Base-by-base conservation (phyloP, 1,140 invertebrate genomes). In the Brachionus angularis region DNA sequence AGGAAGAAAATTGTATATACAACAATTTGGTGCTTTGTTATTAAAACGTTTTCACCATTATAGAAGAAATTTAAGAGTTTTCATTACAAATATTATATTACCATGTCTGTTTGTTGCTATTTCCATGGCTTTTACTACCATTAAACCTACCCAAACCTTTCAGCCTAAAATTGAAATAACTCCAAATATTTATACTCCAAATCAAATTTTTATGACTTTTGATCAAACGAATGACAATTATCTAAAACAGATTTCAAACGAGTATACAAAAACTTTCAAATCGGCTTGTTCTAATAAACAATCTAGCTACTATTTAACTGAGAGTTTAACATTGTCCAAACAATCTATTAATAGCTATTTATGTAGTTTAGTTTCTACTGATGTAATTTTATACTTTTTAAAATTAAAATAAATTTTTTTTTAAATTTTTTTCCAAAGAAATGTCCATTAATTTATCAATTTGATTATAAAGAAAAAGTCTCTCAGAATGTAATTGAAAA, bases 21-120 rank as follows among this genome's bases (percentile, higher is more conserved):
- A 74, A 3, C 78, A 78, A 70, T 72, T 78, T 29, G 23, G 33
- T n/a, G 74, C 77, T 2, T 49, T 81, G n/a, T 36, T 80, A 7
- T 34, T 75, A 1, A 81, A 81, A 61, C 75, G 79, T 5, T 76
- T 79, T 55, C 76, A 77, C 55, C 79, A 81, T 64, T 77, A 78
- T 71, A 74, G 75, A 8, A 72, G 78, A 12, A 75, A 80, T 73
- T 78, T 77, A 76, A 74, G 76, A 16, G 74, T 76, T 53, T 64
- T 76, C 14, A 12, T 80, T 8, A 74, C 76, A 7, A 72, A 75
- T 3, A 21, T 81, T 1, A 21, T 81, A 8, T 49, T 81, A 21
- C 79, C 79, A 2, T 46, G 76, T 31, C 1, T 78, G 12, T 75
- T 78, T 33, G 72, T 81, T 12, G 34, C 75, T 2, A 49, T 75